Conservation (phyloP, 64 coral and sea anemone genomes). For the Porites australiensis region DNA sequence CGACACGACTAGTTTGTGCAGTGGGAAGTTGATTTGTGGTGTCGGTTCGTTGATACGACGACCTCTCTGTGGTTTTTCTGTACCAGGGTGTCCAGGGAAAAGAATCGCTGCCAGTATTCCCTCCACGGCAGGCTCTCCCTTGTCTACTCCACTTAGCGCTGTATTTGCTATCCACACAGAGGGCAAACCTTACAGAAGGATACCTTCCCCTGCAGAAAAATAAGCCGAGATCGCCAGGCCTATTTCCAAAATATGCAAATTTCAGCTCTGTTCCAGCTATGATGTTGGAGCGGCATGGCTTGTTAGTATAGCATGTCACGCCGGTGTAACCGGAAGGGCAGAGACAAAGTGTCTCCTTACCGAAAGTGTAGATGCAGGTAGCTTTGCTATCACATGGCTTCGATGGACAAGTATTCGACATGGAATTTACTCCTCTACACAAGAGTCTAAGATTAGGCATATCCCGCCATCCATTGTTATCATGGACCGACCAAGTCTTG, state of each 20-base stretch:
- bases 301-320: slow-evolving; percentile 20
- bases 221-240: slow-evolving; percentile 46
- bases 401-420: slow-evolving; percentile 14
- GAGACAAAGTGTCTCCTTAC: slow-evolving; percentile 84
- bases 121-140: not conserved
- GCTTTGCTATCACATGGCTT: slow-evolving; percentile 35
- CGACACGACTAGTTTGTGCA: not conserved
- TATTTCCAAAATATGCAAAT: not conserved
- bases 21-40: not conserved
- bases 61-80: no score
- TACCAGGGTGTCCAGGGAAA: not conserved
- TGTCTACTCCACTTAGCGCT: slow-evolving; percentile 36
- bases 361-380: slow-evolving; percentile 63
- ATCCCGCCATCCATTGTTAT: slow-evolving; percentile 22
- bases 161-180: slow-evolving; percentile 37
- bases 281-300: not conserved
- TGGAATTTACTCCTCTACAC: slow-evolving; percentile 62
- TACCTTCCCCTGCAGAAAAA: slow-evolving; percentile 49
- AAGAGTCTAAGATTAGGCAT: slow-evolving; percentile 32
- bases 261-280: not conserved
- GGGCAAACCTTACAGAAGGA: slow-evolving; percentile 29
- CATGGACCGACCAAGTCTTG: slow-evolving; percentile 64
- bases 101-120: not conserved
- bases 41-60: not conserved
- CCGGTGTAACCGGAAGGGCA: slow-evolving; percentile 53